A percentile compares a stretch with the other conserved stretches of the same genome.
phyloP scores from a whole-genome alignment of 2,797 vertebrate genomes.

The Benthosema pterotum region DNA sequence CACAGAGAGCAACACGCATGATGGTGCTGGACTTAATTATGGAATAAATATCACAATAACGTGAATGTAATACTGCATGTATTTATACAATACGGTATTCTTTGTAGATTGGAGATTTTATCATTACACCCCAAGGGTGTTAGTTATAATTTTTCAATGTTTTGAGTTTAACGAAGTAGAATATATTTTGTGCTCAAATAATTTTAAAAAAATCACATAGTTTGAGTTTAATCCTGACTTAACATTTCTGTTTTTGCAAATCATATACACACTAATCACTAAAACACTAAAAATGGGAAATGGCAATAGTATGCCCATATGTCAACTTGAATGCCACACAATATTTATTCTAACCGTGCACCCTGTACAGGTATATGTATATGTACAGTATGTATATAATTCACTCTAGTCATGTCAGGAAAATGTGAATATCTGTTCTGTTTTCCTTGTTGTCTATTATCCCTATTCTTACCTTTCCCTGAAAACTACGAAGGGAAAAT shows the following conservation, averaged over 20 bases:
- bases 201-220: too few relatives aligned
- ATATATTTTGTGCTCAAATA: slow-evolving; percentile 25
- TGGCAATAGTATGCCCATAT: not conserved
- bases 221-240: too few relatives aligned
- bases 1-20: slow-evolving; percentile 6
- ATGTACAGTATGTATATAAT: too few relatives aligned
- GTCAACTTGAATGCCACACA: slow-evolving; percentile 19
- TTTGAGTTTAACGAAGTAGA: slow-evolving; percentile 9
- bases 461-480: too few relatives aligned
- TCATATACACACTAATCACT: slow-evolving; percentile 8
- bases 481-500: too few relatives aligned
- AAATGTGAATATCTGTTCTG: too few relatives aligned
- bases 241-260: slow-evolving; percentile 15
- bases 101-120: slow-evolving; percentile 35
- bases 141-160: slow-evolving; percentile 19
- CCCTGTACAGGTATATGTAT: too few relatives aligned
- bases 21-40: slow-evolving; percentile 14
- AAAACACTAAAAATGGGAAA: slow-evolving; percentile 10
- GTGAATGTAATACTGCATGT: slow-evolving; percentile 23
- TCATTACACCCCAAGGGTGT: slow-evolving; percentile 21
- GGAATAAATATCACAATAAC: slow-evolving; percentile 17
- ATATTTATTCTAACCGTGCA: too few relatives aligned
- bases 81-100: slow-evolving; percentile 41
- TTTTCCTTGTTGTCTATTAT: too few relatives aligned
- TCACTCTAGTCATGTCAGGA: too few relatives aligned